Base-by-base conservation (phyloP, 2,113 vertebrate genomes). In the Crotalus tigris region DNA sequence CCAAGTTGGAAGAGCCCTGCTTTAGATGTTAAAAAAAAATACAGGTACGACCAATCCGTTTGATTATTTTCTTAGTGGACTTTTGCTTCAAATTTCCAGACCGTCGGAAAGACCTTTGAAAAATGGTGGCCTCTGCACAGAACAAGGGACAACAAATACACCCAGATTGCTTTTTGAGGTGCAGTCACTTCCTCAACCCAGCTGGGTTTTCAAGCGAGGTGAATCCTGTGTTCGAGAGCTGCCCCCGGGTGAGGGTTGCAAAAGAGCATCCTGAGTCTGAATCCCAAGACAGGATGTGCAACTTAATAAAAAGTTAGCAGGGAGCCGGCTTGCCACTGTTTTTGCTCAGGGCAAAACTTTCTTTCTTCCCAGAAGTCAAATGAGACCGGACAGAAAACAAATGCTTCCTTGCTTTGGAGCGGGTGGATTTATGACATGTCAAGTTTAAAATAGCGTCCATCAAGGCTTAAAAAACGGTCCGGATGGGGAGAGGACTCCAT, bases 361-460 rank as follows among this genome's bases (percentile, higher is more conserved):
- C 95, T 94, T 95, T 92, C 93, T 44, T 44, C 44, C 93, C 91
- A 0, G 0, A 61, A 95, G 91, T 58, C 94, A 91, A 95, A 97
- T 95, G 96, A 96, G 97, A 95, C 0, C 7, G 92, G 95, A 96
- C 93, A 95, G 94, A 95, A 93, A 95, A 33, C 61, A 91, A 95
- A 96, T 1, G 23, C 44, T 95, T 85, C 92, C 86, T 90, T 89
- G 86, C 93, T 94, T 49, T 39, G 39, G 39, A 39, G 39, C 39
- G 39, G 87, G 55, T 88, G 95, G 93, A 97, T 97, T 98, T 97
- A 98, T 94, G 96, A 90, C 94, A 95, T 96, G 97, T 96, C 97
- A 96, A 51, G 96, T 97, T 97, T 97, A 97, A 97, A 97, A 97
- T 94, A 97, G 97, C 97, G 96, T 54, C 91, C 93, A 95, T 93